Conservation (phyloP, 2,797 vertebrate genomes). For the Propithecus perrieri region DNA sequence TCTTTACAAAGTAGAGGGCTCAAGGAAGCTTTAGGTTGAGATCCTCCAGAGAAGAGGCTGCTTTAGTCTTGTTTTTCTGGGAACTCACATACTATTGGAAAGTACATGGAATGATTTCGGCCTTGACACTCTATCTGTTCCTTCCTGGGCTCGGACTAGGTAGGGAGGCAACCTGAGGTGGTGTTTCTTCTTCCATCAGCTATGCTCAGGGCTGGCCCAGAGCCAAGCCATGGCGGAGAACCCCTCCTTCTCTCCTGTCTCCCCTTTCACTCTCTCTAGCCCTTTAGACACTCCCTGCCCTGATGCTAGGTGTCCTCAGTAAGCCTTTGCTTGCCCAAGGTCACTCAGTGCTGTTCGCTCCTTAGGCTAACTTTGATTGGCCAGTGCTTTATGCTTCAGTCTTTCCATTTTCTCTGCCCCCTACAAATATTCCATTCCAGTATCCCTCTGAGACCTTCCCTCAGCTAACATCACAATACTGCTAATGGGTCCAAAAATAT, state of each 20-base stretch:
- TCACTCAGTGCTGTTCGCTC: not conserved
- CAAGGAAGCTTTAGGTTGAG: not conserved
- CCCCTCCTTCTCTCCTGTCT: not conserved
- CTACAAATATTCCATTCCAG: not conserved
- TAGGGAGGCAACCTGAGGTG: fast-evolving
- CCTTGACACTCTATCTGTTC: not conserved
- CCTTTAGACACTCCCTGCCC: not conserved
- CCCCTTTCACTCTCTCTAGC: not conserved
- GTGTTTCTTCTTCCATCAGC: not conserved
- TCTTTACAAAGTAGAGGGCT: not conserved
- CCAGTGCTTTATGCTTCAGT: not conserved
- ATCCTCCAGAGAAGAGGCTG: not conserved
- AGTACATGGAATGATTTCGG: not conserved
- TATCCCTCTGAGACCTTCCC: not conserved
- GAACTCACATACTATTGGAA: not conserved
- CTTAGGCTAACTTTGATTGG: not conserved
- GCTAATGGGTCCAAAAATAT: constrained; percentile 17
- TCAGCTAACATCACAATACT: not conserved
- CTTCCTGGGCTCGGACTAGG: not conserved
- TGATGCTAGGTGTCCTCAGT: not conserved
- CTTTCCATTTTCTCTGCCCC: constrained; percentile 26
- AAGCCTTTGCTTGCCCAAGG: not conserved
- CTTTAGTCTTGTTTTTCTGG: not conserved
- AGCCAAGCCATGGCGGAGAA: too few species aligned
- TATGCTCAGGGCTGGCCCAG: not conserved